Conservation (phyloP, 2,113 vertebrate genomes). For the Thinocorus orbignyianus region DNA sequence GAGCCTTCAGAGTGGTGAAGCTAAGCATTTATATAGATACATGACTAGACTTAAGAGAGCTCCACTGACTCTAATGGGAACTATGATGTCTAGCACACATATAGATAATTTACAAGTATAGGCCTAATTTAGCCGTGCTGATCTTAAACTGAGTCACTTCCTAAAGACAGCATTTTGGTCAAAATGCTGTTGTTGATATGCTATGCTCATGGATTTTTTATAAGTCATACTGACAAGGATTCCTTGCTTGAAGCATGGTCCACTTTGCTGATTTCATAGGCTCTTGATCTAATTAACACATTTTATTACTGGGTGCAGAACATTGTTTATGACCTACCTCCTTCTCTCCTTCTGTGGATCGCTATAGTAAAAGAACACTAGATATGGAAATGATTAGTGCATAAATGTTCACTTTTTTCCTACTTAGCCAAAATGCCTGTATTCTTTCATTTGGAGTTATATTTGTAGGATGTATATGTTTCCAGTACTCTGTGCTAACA, state of each 20-base stretch:
- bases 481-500: slow-evolving; percentile 5
- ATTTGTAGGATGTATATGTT: slow-evolving; percentile 11
- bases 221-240: background rate
- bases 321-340: background rate
- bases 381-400: background rate
- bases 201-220: background rate
- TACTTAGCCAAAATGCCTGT: background rate
- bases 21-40: background rate
- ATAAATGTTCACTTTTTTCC: background rate
- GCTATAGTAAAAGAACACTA: background rate
- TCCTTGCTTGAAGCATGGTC: background rate
- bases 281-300: background rate
- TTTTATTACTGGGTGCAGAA: background rate
- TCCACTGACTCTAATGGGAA: background rate
- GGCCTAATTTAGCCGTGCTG: background rate
- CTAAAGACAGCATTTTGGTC: background rate
- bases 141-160: background rate
- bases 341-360: background rate
- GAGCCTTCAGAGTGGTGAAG: background rate
- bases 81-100: background rate
- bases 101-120: background rate
- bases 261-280: background rate
- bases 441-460: background rate
- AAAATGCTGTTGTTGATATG: background rate
- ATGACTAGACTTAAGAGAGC: background rate